Evolutionary conservation across 2,113 vertebrate genomes (phyloP), one percentile per base, ranked within the genome.

Genomic region (Oncorhynchus kisutch): DNA sequence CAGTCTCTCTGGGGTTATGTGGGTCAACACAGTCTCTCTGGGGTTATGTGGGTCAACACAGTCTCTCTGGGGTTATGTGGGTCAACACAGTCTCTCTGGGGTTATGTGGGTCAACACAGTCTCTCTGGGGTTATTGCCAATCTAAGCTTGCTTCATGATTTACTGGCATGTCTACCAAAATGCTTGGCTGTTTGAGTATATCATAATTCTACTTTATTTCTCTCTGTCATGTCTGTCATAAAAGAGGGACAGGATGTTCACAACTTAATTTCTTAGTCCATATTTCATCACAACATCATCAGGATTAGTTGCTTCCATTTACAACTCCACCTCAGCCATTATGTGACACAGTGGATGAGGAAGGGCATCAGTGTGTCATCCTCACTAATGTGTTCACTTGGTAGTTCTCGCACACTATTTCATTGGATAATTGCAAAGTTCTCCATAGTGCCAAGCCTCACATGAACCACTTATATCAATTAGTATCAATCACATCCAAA

Each of bases 1-100:
- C 22, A 27, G 31, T 27, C 25, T 27, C 25, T 27, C 25, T 27
- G 25, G 2, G 25, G 25, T 27, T 27, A 27, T 27, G 71, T 87
- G 70, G 91, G 90, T 85, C 87, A 79, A 74, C 67, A 45, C 22
- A 27, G 31, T 27, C 25, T 27, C 25, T 27, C 25, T 27, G 25
- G 25, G 25, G 25, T 27, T 27, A 27, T 2, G 71, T 87, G 70
- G 91, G 90, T 85, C 87, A 79, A 74, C 67, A 45, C 22, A 27
- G 31, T 27, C 27, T 27, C 27, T 27, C 27, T 27, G 27, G 27
- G 27, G 27, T 27, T 27, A 27, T 27, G 71, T 87, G 70, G 91
- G 90, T 85, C 87, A 79, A 74, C 67, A 45, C 22, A 27, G 31
- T 27, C 27, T 27, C 27, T 27, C 27, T 27, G 27, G 27, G 27